Conservation (phyloP, 2,888 invertebrate genomes). For the Melieria picta region DNA sequence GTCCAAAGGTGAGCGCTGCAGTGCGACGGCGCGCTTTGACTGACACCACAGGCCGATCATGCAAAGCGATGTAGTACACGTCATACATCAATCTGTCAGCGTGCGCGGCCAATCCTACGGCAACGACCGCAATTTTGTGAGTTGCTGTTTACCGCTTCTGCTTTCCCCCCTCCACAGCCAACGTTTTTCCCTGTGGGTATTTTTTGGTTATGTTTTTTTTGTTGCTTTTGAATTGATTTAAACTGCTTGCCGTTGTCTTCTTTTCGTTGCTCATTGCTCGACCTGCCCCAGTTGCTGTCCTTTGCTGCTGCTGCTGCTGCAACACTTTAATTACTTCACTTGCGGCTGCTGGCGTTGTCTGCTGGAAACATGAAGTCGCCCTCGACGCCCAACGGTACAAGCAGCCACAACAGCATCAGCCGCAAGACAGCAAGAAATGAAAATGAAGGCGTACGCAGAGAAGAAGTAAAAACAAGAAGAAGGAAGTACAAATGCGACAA, state of each 20-base stretch:
- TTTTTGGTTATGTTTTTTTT: neutral
- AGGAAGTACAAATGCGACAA: too few relatives aligned
- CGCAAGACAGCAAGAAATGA: neutral
- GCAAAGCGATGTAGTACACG: too few relatives aligned
- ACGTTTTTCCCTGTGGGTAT: neutral
- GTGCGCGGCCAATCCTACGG: too few relatives aligned
- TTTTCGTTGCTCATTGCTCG: conserved; percentile 13
- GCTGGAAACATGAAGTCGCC: neutral
- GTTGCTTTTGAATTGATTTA: neutral
- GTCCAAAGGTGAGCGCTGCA: neutral
- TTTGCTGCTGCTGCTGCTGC: conserved; percentile 22
- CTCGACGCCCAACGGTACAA: too few relatives aligned
- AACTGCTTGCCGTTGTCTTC: neutral
- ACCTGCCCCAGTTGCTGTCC: too few relatives aligned
- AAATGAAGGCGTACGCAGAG: neutral
- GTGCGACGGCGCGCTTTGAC: neutral
- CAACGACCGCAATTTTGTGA: too few relatives aligned
- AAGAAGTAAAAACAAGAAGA: too few relatives aligned
- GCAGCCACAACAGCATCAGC: neutral
- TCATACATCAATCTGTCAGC: too few relatives aligned
- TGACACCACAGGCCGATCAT: neutral
- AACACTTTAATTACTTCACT: conserved; percentile 54
- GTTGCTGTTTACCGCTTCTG: too few relatives aligned
- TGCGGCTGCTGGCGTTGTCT: conserved; percentile 32
- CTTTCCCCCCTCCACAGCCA: neutral